A percentile compares a stretch with the other conserved stretches of the same genome.
phyloP scores from a whole-genome alignment of 2,888 invertebrate species.

The Melolontha melolontha region DNA sequence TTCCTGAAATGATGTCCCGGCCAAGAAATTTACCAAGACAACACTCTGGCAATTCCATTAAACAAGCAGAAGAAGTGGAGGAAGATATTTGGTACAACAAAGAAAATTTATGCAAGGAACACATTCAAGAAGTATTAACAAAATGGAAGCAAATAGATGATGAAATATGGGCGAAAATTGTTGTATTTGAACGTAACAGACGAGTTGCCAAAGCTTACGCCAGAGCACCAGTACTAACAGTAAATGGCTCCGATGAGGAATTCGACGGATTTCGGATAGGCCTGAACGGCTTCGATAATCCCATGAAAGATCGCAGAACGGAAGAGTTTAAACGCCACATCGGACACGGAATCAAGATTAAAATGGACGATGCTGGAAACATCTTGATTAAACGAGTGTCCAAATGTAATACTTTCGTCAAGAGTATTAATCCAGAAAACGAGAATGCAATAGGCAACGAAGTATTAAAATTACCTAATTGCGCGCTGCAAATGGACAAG shows the following conservation, averaged over 20 bases:
- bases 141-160: slow-evolving; percentile 32
- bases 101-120: slow-evolving; percentile 27
- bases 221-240: slow-evolving; percentile 17
- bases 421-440: slow-evolving; percentile 67
- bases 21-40: slow-evolving; percentile 7
- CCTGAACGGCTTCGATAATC: slow-evolving; percentile 91
- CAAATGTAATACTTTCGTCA: slow-evolving; percentile 76
- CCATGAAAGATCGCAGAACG: slow-evolving; percentile 88
- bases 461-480: slow-evolving; percentile 74
- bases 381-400: slow-evolving; percentile 77
- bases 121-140: slow-evolving; percentile 20
- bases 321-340: slow-evolving; percentile 89
- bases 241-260: slow-evolving; percentile 28
- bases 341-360: slow-evolving; percentile 81
- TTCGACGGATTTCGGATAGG: slow-evolving; percentile 77
- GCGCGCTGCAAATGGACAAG: slow-evolving; percentile 74
- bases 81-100: slow-evolving; percentile 22
- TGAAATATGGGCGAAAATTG: slow-evolving; percentile 27
- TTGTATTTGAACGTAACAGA: slow-evolving; percentile 18
- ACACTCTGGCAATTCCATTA: not conserved
- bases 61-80: not conserved
- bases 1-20: slow-evolving; percentile 7
- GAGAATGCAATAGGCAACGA: slow-evolving; percentile 78
- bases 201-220: slow-evolving; percentile 30
- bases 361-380: slow-evolving; percentile 80